Evolutionary conservation across 2,113 vertebrate genomes (phyloP), one percentile per base, ranked within the genome.

Genomic region (Pseudorectes ferrugineus): DNA sequence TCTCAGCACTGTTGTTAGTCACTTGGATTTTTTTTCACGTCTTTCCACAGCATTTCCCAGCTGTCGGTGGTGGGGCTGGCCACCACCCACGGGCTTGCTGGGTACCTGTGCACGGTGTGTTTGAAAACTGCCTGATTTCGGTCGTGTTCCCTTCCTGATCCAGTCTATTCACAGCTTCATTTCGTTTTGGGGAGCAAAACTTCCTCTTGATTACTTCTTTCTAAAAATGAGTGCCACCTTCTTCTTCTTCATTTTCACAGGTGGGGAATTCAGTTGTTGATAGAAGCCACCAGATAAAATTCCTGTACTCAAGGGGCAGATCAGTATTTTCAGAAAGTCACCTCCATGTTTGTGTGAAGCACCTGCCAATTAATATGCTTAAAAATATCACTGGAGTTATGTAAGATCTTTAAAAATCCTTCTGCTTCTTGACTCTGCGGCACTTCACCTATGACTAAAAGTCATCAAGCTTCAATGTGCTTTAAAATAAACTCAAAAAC

Each of bases 311-410:
- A 11, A 43, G 84, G 78, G 86, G 38, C 85, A 94, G 86, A 72
- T 61, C 40, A 80, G 49, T 62, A 57, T 92, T 97, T 92, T 68
- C 68, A 93, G 89, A 96, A 96, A 96, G 92, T 96, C 95, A 96
- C 92, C 92, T 95, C 95, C 92, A 68, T 93, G 85, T 96, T 96
- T 84, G 66, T 89, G 46, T 94, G 86, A 92, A 93, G 92, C 89
- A 91, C 94, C 89, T 96, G 91, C 57, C 70, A 88, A 94, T 89
- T 97, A 77, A 86, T 92, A 96, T 75, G 89, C 87, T 96, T 97
- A 92, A 95, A 97, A 97, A 96, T 78, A 93, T 81, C 92, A n/a
- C 82, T 72, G 61, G 71, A 61, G 92, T 96, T 89, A 43, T 42
- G 48, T 93, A 93, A 93, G 74, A 43, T 85, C 84, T 94, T 96